phyloP scores from a whole-genome alignment of 2,888 invertebrate species.

The Volucella bombylans region DNA sequence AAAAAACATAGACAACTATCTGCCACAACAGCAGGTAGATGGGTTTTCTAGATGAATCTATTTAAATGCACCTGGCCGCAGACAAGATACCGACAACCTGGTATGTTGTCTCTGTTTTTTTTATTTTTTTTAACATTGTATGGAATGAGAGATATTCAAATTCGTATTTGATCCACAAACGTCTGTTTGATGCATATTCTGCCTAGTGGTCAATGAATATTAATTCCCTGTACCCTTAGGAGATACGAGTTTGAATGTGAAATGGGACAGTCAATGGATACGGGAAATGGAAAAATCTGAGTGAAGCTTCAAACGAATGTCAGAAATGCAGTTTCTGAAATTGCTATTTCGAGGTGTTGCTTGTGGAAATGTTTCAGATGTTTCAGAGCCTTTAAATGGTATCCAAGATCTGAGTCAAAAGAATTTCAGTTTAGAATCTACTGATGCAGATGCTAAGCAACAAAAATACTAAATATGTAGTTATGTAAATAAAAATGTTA shows the following conservation, averaged over 20 bases:
- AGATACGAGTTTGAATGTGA: neutral
- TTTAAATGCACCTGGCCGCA: constrained; percentile 67
- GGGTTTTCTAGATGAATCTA: constrained; percentile 54
- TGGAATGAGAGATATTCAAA: constrained; percentile 40
- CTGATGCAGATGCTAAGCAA: too few species aligned
- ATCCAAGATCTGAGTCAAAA: too few species aligned
- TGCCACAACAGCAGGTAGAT: constrained; percentile 44
- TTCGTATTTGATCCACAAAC: constrained; percentile 52
- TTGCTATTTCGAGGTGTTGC: too few species aligned
- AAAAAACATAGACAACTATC: constrained; percentile 21
- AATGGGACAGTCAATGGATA: constrained; percentile 7
- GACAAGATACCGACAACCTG: neutral
- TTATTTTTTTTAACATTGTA: neutral
- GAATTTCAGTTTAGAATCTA: too few species aligned
- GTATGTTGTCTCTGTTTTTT: neutral
- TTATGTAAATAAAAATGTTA: too few species aligned
- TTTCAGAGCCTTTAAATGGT: too few species aligned
- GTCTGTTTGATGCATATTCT: neutral
- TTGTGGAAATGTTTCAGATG: too few species aligned
- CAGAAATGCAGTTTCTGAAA: too few species aligned
- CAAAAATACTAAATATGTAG: too few species aligned
- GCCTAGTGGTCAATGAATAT: constrained; percentile 67
- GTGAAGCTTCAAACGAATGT: too few species aligned
- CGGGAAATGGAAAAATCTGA: too few species aligned
- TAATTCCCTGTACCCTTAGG: constrained; percentile 49